Base-by-base conservation (phyloP, 2,113 vertebrate genomes). In the Lophotis ruficrista region DNA sequence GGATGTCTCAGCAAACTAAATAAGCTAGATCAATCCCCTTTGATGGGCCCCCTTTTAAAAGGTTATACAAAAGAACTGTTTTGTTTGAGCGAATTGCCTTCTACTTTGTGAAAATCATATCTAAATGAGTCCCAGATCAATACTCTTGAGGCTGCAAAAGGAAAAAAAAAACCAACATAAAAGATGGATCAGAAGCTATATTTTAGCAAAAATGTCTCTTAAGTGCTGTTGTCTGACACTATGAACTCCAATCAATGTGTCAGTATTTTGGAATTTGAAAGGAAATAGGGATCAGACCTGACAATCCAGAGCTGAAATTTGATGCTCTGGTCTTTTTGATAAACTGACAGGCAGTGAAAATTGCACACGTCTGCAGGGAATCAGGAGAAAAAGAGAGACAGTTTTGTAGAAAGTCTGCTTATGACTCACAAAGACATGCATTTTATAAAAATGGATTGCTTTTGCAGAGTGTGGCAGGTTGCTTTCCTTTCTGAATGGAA, bases 221-320 rank as follows among this genome's bases (percentile, higher is more conserved):
- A 97, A 97, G 87, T 94, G 94, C 97, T 97, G 72, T 96, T 95
- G 81, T 97, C 96, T 98, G 94, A 97, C 96, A 97, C 83, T 54
- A 84, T 97, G 95, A 98, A 98, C 95, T 98, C 85, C 71, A 97
- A 96, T 97, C 95, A 96, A 95, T 83, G 96, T 97, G 93, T 93
- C 96, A 95, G 92, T 96, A 93, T 97, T 97, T 97, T 92, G 96
- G 97, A 97, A 97, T 97, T 95, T 98, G 94, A 97, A 96, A 98
- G 97, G 94, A 97, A 98, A 97, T 97, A 95, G 96, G 96, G 94
- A 97, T 97, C 94, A 97, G 94, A 95, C 94, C 96, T 97, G 97
- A 97, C 96, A 96, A 97, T 92, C 80, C 90, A 95, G 88, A 95
- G 81, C 89, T 96, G 91, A 95, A 96, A 97, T 97, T 95, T 87